Conservation (phyloP, 2,888 invertebrate genomes). For the Pollenia griseotomentosa region DNA sequence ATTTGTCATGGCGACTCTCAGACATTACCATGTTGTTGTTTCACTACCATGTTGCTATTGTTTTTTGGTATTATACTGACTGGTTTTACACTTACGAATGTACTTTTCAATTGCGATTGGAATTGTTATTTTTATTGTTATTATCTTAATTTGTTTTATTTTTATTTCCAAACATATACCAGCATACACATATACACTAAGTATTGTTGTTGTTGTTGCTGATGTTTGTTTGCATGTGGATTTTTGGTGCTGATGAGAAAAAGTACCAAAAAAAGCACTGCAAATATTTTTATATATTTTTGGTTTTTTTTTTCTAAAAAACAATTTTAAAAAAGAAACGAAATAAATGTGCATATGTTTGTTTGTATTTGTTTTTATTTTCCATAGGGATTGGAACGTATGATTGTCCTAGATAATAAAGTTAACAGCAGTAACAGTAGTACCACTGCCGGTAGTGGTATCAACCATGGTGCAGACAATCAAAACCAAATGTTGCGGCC, state of each 20-base stretch:
- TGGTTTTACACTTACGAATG: slow-evolving; percentile 61
- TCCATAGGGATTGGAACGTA: slow-evolving; percentile 88
- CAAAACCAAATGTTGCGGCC: slow-evolving; percentile 86
- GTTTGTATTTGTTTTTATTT: slow-evolving; percentile 54
- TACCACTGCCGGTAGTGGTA: slow-evolving; percentile 41
- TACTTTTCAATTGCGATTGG: slow-evolving; percentile 69
- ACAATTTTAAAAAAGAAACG: neutral
- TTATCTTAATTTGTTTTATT: slow-evolving; percentile 72
- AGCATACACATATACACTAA: neutral
- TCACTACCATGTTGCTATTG: neutral
- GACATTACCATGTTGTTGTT: slow-evolving; percentile 1
- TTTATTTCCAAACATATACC: slow-evolving; percentile 52
- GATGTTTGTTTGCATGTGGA: slow-evolving; percentile 66
- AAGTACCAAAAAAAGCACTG: slow-evolving; percentile 20
- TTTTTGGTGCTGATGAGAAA: slow-evolving; percentile 55
- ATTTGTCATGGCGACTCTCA: slow-evolving; percentile 47
- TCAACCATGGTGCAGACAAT: slow-evolving; percentile 57
- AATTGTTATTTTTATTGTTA: slow-evolving; percentile 73
- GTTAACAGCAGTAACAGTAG: slow-evolving; percentile 54
- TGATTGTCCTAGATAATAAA: slow-evolving; percentile 86
- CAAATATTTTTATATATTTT: slow-evolving; percentile 15
- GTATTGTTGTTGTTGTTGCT: slow-evolving; percentile 42
- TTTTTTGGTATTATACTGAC: slow-evolving; percentile 54
- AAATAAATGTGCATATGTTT: slow-evolving; percentile 40
- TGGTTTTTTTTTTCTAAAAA: too few relatives aligned